Conservation (phyloP, 2,113 vertebrate genomes). For the Mustelus asterias region DNA sequence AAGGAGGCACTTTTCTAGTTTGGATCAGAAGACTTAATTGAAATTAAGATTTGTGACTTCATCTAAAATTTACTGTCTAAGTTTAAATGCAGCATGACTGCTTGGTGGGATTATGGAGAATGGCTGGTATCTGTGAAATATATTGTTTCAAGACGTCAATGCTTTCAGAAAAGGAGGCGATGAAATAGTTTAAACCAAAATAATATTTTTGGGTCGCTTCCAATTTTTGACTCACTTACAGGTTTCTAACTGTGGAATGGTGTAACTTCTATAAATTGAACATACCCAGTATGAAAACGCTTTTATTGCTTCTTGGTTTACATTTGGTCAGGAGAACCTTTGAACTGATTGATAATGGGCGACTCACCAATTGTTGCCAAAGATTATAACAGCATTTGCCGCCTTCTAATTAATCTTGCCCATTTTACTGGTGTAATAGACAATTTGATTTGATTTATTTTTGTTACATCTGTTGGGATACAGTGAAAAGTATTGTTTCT, state of each 20-base stretch:
- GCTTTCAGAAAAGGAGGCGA: neutral
- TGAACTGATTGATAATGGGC: neutral
- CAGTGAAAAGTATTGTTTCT: too few species aligned
- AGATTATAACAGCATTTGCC: neutral
- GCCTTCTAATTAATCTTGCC: neutral
- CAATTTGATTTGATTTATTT: neutral
- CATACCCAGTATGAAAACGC: neutral
- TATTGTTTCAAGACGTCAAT: neutral
- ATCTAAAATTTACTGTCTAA: too few species aligned
- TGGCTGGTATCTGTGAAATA: neutral
- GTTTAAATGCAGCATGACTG: too few species aligned
- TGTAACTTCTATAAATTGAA: neutral
- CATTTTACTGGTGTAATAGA: neutral
- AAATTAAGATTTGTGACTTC: neutral
- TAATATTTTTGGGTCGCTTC: too few species aligned
- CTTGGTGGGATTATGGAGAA: too few species aligned
- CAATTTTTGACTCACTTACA: neutral
- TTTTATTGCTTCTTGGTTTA: neutral
- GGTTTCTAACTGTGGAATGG: neutral
- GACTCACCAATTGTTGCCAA: neutral
- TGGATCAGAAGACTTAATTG: neutral
- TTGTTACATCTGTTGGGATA: too few species aligned
- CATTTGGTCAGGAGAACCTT: neutral
- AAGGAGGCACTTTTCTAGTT: neutral
- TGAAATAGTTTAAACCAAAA: too few species aligned